Conservation (phyloP, 30 jellyfish, hydroid and myxozoan genomes). For the Turritopsis rubra region DNA sequence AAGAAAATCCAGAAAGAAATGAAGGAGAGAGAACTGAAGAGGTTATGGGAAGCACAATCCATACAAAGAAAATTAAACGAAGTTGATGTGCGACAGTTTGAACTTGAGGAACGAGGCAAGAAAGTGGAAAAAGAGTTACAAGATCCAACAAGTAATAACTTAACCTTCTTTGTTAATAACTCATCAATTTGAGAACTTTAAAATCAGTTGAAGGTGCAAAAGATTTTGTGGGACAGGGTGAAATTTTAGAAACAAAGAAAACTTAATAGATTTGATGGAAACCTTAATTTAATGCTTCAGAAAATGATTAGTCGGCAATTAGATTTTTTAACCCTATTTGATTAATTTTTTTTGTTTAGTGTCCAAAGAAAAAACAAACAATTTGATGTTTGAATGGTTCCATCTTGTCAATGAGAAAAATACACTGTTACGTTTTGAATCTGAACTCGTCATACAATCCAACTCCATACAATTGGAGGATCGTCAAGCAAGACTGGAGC, state of each 20-base stretch:
- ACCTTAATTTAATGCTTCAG: no score
- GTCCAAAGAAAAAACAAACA: slow-evolving; percentile 41
- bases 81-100: slow-evolving; percentile 71
- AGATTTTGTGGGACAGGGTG: no score
- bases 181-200: no score
- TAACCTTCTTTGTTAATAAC: no score
- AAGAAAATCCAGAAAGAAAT: slow-evolving; percentile 54
- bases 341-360: slow-evolving; percentile 19
- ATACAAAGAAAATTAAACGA: slow-evolving; percentile 74
- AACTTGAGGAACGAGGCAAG: slow-evolving; percentile 74
- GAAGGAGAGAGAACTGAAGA: slow-evolving; percentile 54
- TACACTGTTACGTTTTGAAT: slow-evolving; percentile 74
- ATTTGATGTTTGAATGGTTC: slow-evolving; percentile 80
- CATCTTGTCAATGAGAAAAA: slow-evolving; percentile 75
- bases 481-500: slow-evolving; percentile 86
- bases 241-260: no score
- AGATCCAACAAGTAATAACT: slow-evolving; percentile 52
- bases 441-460: slow-evolving; percentile 85
- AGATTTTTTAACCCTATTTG: not conserved
- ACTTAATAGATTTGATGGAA: no score
- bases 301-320: not conserved
- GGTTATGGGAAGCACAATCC: slow-evolving; percentile 89
- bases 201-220: no score
- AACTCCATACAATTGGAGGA: slow-evolving; percentile 81
- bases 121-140: slow-evolving; percentile 51